These are phyloP conservation scores for Diacarnus erythraeanus DNA, from an alignment of 37 sponge, comb jelly and placozoan species.

Conservation along the genomic window DNA sequence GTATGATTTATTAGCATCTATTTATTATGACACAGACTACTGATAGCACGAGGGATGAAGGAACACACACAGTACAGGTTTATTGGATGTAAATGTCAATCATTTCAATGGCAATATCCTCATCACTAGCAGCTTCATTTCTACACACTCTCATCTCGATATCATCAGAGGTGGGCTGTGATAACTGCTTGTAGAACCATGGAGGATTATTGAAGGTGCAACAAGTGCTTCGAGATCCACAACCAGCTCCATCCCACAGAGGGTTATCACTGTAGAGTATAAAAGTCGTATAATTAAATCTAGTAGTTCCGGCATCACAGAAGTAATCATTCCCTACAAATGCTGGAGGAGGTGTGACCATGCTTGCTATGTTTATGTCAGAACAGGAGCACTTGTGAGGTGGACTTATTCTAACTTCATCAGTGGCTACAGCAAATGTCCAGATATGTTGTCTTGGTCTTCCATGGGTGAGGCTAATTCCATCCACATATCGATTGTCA, in stretches of 20 bases:
- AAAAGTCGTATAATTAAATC: too few relatives aligned
- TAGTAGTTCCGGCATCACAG: conserved; percentile 30
- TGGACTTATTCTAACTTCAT: too few relatives aligned
- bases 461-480: conserved; percentile 37
- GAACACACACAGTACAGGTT: too few relatives aligned
- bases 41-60: too few relatives aligned
- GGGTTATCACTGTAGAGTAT: conserved; percentile 15
- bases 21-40: too few relatives aligned
- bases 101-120: conserved; percentile 10
- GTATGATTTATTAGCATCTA: too few relatives aligned
- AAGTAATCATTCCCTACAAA: conserved; percentile 28
- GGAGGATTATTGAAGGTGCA: conserved; percentile 26
- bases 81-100: conserved; percentile 34
- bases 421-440: conserved; percentile 22
- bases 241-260: conserved; percentile 55
- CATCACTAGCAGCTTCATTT: conserved; percentile 6
- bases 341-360: too few relatives aligned
- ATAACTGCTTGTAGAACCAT: conserved; percentile 32
- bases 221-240: conserved; percentile 1
- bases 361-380: neutral
- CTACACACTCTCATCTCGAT: conserved; percentile 46
- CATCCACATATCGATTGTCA: conserved; percentile 26
- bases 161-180: neutral
- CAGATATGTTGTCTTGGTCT: conserved; percentile 31
- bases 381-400: neutral